Evolutionary conservation across 2,888 invertebrate genomes (phyloP).

Genomic region (Drosophila formosana): DNA sequence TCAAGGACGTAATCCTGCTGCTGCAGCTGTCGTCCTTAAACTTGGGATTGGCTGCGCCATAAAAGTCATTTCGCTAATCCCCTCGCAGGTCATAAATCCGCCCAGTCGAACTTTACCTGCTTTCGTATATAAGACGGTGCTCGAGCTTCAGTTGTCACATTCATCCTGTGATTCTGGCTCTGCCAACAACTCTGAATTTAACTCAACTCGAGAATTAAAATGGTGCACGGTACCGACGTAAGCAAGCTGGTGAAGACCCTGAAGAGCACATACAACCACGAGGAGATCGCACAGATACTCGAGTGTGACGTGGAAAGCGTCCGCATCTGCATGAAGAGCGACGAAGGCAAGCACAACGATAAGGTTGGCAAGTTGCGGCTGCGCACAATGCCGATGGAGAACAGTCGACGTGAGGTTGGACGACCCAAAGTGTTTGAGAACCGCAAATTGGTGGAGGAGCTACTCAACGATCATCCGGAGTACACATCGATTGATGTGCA

Average conservation of each 20-base stretch:
- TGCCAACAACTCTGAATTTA: constrained; percentile 32
- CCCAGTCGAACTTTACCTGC: constrained; percentile 36
- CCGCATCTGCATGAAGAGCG: constrained; percentile 39
- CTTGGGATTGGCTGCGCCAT: not conserved
- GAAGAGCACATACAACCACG: constrained; percentile 36
- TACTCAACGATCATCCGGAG: constrained; percentile 51
- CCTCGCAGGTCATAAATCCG: constrained; percentile 24
- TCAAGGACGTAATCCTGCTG: not conserved
- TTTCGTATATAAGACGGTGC: constrained; percentile 20
- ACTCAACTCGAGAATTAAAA: constrained; percentile 6
- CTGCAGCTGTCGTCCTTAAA: not conserved
- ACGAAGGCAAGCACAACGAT: constrained; percentile 10
- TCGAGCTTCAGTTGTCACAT: constrained; percentile 8
- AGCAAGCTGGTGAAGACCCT: constrained; percentile 43
- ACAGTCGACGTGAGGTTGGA: constrained; percentile 51
- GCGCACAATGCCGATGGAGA: constrained; percentile 8
- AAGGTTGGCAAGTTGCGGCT: constrained; percentile 34
- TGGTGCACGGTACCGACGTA: constrained; percentile 39
- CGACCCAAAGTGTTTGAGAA: constrained; percentile 66
- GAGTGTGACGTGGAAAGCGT: constrained; percentile 61
- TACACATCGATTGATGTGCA: constrained; percentile 68
- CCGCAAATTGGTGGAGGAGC: constrained; percentile 50
- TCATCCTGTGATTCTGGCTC: constrained; percentile 45
- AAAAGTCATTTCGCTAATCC: constrained; percentile 36
- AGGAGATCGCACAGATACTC: constrained; percentile 65